Evolutionary conservation across 2,113 vertebrate genomes (phyloP).

Genomic region (Ceratotherium simum): DNA sequence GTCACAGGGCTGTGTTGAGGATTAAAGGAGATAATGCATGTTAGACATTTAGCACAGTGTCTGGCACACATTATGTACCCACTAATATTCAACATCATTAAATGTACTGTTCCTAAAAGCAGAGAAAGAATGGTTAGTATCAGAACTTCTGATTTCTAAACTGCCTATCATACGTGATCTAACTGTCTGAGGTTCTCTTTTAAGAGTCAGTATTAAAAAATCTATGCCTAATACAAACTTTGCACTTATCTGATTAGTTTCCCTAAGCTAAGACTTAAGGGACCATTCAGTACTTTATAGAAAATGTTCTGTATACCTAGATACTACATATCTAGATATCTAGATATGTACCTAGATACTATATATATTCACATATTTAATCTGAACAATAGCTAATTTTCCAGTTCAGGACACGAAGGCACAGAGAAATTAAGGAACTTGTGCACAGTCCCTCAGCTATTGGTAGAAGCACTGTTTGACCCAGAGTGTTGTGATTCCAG

Average conservation of each 20-base stretch:
- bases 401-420: neutral
- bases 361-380: neutral
- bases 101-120: neutral
- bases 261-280: neutral
- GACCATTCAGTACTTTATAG: neutral
- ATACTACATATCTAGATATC: no score
- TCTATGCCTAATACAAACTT: neutral
- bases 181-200: neutral
- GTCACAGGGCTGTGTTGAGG: neutral
- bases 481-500: neutral
- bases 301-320: neutral
- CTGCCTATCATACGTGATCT: neutral
- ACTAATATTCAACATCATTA: neutral
- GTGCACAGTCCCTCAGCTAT: neutral
- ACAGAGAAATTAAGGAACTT: neutral
- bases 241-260: neutral
- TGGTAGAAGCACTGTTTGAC: neutral
- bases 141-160: neutral
- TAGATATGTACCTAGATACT: no score
- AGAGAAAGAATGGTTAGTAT: neutral
- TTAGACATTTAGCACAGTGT: neutral
- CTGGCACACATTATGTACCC: neutral
- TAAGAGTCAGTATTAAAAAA: neutral
- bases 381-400: neutral
- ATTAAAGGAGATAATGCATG: neutral